Percentiles rank a stretch among this genome's conserved stretches.
Evolutionary conservation across 1,140 invertebrate species (phyloP).

Genomic region (Phthorimaea operculella): DNA sequence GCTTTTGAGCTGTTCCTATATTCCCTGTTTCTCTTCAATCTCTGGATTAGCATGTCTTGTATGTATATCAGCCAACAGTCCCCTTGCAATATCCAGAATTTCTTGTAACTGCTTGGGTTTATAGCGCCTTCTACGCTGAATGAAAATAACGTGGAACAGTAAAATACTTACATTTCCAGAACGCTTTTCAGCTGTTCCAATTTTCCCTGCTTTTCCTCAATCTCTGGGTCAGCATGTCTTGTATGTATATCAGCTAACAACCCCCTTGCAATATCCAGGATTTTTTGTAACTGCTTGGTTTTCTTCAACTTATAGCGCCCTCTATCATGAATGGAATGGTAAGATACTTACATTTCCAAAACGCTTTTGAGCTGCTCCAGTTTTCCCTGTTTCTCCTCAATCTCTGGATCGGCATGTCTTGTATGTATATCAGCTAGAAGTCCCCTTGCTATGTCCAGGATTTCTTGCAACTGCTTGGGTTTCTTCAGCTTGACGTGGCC

Average conservation of each 20-base stretch:
- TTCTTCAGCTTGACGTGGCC: slow-evolving; percentile 98
- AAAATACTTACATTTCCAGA: slow-evolving; percentile 94
- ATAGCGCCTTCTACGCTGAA: slow-evolving; percentile 95
- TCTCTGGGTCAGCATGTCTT: slow-evolving; percentile 85
- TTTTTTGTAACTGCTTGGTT: slow-evolving; percentile 97
- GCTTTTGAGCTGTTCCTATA: slow-evolving; percentile 96
- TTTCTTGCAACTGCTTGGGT: slow-evolving; percentile 97
- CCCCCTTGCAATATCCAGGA: slow-evolving; percentile 93
- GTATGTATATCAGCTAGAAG: slow-evolving; percentile 89
- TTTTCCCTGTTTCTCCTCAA: slow-evolving; percentile 98
- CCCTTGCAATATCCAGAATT: slow-evolving; percentile 94
- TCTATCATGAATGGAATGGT: no score
- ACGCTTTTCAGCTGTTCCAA: slow-evolving; percentile 98
- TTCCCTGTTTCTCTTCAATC: slow-evolving; percentile 96
- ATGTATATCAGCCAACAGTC: slow-evolving; percentile 88
- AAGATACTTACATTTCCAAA: slow-evolving; percentile 95
- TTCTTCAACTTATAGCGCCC: slow-evolving; percentile 98
- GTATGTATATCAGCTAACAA: slow-evolving; percentile 89
- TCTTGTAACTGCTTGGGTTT: slow-evolving; percentile 97
- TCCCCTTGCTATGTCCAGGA: slow-evolving; percentile 92
- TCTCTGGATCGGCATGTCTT: slow-evolving; percentile 85
- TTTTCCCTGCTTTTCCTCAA: slow-evolving; percentile 98
- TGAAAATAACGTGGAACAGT: no score
- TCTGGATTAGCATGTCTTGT: slow-evolving; percentile 86
- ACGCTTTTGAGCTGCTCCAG: slow-evolving; percentile 98